These are phyloP conservation scores for Andricus quercusramuli DNA, from an alignment of 2,888 invertebrate species.

Conservation along the genomic window DNA sequence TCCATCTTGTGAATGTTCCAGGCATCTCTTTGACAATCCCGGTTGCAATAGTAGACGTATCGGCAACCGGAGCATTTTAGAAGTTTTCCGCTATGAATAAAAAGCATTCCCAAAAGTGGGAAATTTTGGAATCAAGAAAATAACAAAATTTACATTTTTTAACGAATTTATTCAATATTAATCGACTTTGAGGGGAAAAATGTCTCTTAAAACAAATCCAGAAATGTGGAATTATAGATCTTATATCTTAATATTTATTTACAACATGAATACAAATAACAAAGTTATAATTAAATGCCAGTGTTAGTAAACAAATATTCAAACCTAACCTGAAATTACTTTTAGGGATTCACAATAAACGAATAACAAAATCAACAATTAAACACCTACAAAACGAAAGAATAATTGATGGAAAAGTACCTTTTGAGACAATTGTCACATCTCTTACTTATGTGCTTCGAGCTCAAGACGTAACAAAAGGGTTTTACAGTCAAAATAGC, in stretches of 20 bases:
- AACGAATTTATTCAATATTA: background rate
- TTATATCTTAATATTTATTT: too few relatives aligned
- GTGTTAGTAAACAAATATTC: background rate
- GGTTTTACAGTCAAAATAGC: slow-evolving; percentile 43
- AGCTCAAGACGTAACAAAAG: slow-evolving; percentile 44
- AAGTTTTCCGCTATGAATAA: slow-evolving; percentile 83
- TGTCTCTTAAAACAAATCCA: too few relatives aligned
- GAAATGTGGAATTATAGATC: too few relatives aligned
- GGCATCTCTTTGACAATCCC: slow-evolving; percentile 88
- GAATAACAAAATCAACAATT: background rate
- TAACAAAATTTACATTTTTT: too few relatives aligned
- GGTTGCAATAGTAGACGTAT: slow-evolving; percentile 90
- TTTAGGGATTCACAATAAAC: background rate
- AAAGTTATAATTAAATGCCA: background rate
- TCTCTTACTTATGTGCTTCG: slow-evolving; percentile 24
- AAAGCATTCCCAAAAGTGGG: background rate
- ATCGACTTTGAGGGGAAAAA: background rate
- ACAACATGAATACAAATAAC: too few relatives aligned
- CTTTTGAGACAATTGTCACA: slow-evolving; percentile 47
- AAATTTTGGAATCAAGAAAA: background rate
- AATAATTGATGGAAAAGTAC: slow-evolving; percentile 2
- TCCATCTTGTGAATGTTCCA: slow-evolving; percentile 92
- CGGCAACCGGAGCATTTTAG: slow-evolving; percentile 91
- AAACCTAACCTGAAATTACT: background rate
- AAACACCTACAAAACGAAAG: background rate